These are phyloP conservation scores for Tachystola acroxantha DNA, from an alignment of 2,888 invertebrate species.

Conservation along the genomic window DNA sequence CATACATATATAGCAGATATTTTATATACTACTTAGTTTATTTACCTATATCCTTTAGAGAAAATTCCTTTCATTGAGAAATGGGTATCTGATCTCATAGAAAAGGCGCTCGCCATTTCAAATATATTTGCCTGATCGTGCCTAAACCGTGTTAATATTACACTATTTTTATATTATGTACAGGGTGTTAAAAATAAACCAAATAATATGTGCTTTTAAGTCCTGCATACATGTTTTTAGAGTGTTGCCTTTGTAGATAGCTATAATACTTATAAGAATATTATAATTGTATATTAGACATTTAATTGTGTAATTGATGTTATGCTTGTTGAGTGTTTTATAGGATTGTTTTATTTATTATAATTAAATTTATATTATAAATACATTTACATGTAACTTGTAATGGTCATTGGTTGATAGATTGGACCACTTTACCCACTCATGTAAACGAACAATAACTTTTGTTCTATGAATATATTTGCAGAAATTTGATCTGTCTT, in stretches of 20 bases:
- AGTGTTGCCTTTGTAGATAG: slow-evolving; percentile 66
- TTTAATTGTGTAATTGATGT: slow-evolving; percentile 8
- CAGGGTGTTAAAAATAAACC: slow-evolving; percentile 75
- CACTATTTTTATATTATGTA: slow-evolving; percentile 73
- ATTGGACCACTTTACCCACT: no score
- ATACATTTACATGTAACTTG: slow-evolving; percentile 14
- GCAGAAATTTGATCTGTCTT: no score
- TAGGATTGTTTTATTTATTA: slow-evolving; percentile 47
- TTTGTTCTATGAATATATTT: no score
- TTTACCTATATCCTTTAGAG: neutral
- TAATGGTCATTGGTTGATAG: no score
- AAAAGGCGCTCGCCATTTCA: slow-evolving; percentile 48
- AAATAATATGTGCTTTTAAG: slow-evolving; percentile 73
- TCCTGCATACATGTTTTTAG: slow-evolving; percentile 50
- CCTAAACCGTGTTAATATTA: slow-evolving; percentile 51
- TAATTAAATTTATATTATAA: slow-evolving; percentile 34
- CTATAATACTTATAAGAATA: slow-evolving; percentile 6
- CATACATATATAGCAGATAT: slow-evolving; percentile 4
- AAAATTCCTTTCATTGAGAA: slow-evolving; percentile 6
- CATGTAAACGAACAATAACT: no score
- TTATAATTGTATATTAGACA: slow-evolving; percentile 12
- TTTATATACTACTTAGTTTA: no score
- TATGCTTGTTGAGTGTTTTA: slow-evolving; percentile 28
- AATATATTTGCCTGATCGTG: slow-evolving; percentile 55
- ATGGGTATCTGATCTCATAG: slow-evolving; percentile 61